Percentiles rank a stretch among this genome's conserved stretches.
Evolutionary conservation across 1,140 invertebrate genomes (phyloP).

Genomic region (Drosophila biarmipes): DNA sequence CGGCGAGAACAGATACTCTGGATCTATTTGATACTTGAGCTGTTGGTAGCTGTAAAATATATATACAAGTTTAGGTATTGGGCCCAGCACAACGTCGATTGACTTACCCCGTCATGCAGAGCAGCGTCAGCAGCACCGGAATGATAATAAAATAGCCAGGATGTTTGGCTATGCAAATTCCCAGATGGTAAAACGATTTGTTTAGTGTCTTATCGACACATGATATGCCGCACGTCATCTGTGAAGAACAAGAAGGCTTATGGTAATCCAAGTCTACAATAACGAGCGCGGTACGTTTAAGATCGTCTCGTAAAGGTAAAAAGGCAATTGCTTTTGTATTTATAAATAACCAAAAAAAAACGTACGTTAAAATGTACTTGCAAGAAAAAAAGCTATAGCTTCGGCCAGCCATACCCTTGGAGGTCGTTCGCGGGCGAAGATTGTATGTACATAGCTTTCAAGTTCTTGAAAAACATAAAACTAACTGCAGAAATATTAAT

Average conservation of each 20-base stretch:
- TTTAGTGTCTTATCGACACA: slow-evolving; percentile 92
- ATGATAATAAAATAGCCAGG: slow-evolving; percentile 96
- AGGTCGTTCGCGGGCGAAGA: too few species aligned
- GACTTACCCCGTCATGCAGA: slow-evolving; percentile 91
- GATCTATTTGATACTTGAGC: slow-evolving; percentile 95
- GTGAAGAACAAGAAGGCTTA: slow-evolving; percentile 84
- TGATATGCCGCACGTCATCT: slow-evolving; percentile 90
- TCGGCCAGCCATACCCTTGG: too few species aligned
- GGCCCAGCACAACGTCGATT: not conserved
- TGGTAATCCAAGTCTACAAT: slow-evolving; percentile 4
- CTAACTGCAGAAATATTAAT: too few species aligned
- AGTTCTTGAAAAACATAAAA: too few species aligned
- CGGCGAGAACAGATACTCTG: slow-evolving; percentile 96
- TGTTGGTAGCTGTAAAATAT: slow-evolving; percentile 87
- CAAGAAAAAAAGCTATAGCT: too few species aligned
- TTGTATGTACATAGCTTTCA: too few species aligned
- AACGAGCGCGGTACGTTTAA: not conserved
- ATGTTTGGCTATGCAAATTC: slow-evolving; percentile 91
- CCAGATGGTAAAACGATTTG: slow-evolving; percentile 92
- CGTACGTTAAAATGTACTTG: too few species aligned
- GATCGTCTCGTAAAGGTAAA: slow-evolving; percentile 67
- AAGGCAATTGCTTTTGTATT: too few species aligned
- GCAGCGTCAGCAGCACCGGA: slow-evolving; percentile 91
- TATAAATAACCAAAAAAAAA: too few species aligned
- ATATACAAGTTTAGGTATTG: not conserved